Base-by-base conservation (phyloP, 2,888 invertebrate genomes). In the Sepiola atlantica region DNA sequence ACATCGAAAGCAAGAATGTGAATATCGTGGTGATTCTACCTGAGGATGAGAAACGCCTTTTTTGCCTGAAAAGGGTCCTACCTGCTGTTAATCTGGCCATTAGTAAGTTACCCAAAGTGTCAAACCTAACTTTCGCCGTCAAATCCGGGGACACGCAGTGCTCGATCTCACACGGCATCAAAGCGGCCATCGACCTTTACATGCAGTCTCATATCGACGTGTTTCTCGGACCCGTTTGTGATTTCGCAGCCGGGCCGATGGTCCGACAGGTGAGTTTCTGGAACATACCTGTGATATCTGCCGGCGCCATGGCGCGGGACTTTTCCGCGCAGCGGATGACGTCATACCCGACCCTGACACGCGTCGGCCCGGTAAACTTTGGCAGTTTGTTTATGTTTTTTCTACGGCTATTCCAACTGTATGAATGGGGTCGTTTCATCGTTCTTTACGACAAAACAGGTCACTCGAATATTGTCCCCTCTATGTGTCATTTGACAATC, bases 221-320 rank as follows among this genome's bases (percentile, higher is more conserved):
- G 0, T 97, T 97, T 94, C 95, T 97, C 91, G 97, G 97, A 0
- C 97, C 97, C 10, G 96, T 96, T 24, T 97, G 97, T 95, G 97
- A 97, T 95, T 97, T 98, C 91, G 98, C 99, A 0, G 97, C 99
- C 96, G 99, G 99, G 96, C 99, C 99, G 0, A 18, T 91, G 32
- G 91, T 98, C 32, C 54, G 90, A 90, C 91, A 94, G 90, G 94
- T 90, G 77, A 94, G 90, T 35, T 95, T 98, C 97, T 99, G 99
- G 99, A 98, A 99, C 97, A 98, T 98, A 0, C 99, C 99, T 0
- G 98, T 99, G 96, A 98, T 99, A 96, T 99, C 99, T 24, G 95
- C 96, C 8, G 96, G 97, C 0, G 96, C 96, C 8, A 95, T 96
- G 94, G 96, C 96, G 0, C 93, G 94, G 35, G 96, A 96, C 94